A percentile compares a stretch with the other conserved stretches of the same genome.
Conservation (phyloP, 2,113 vertebrate species). For the Phylloscopus trochiloides region DNA sequence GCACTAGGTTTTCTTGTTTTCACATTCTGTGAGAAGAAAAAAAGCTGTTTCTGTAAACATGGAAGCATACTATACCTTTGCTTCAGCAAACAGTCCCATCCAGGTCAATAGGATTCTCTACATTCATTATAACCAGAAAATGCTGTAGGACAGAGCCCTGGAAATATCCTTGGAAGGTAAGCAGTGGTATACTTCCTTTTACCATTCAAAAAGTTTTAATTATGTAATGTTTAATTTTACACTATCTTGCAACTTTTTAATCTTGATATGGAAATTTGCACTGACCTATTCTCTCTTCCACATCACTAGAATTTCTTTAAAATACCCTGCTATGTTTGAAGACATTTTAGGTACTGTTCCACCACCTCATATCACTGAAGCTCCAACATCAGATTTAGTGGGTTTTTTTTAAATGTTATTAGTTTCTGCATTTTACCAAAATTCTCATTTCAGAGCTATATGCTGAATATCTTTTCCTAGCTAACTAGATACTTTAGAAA, state of each 20-base stretch:
- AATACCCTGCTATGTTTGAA: neutral
- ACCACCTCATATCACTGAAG: neutral
- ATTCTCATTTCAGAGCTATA: neutral
- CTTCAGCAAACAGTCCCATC: neutral
- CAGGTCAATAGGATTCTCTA: neutral
- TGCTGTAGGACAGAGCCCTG: neutral
- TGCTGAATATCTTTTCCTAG: neutral
- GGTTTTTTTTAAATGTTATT: neutral
- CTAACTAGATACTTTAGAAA: neutral
- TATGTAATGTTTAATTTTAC: neutral
- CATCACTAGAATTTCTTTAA: neutral
- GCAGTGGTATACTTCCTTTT: neutral
- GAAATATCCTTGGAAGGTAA: neutral
- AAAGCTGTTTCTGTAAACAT: neutral
- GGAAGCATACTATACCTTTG: neutral
- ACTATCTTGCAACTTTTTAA: neutral
- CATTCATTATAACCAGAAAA: neutral
- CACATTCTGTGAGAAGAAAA: neutral
- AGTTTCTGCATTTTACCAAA: neutral
- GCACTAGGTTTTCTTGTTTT: neutral
- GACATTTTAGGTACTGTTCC: neutral
- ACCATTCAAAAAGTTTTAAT: neutral
- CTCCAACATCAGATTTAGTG: neutral
- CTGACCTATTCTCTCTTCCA: neutral
- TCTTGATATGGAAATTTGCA: neutral